Percentiles rank a stretch among this genome's conserved stretches.
phyloP scores from a whole-genome alignment of 1,140 invertebrate genomes.

The Wiebesia pumilae region DNA sequence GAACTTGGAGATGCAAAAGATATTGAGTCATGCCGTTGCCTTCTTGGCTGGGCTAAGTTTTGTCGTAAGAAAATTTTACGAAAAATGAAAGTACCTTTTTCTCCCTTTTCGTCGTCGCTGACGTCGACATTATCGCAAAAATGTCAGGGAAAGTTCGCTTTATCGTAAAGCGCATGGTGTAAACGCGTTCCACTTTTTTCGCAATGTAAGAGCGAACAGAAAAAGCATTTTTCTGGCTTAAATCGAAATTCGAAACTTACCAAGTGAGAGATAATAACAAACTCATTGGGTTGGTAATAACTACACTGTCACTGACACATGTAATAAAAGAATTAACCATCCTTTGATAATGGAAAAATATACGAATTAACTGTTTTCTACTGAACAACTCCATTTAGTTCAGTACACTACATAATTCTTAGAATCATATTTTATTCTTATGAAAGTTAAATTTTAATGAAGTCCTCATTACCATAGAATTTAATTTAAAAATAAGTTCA shows the following conservation, averaged over 20 bases:
- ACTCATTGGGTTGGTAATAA: conserved; percentile 47
- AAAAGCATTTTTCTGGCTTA: neutral
- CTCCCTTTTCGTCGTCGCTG: neutral
- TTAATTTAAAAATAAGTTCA: too few species aligned
- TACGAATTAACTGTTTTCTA: too few species aligned
- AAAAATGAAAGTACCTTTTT: conserved; percentile 20
- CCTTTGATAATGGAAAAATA: too few species aligned
- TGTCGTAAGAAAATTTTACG: conserved; percentile 38
- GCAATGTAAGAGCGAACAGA: neutral
- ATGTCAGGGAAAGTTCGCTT: conserved; percentile 58
- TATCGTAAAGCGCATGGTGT: conserved; percentile 36
- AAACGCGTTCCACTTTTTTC: conserved; percentile 17
- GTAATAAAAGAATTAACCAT: too few species aligned
- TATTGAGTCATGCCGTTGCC: neutral
- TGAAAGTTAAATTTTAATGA: too few species aligned
- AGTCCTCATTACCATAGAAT: too few species aligned
- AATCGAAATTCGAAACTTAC: conserved; percentile 57
- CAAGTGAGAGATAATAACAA: conserved; percentile 65
- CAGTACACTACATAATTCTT: too few species aligned
- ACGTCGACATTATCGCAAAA: conserved; percentile 42
- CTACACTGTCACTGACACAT: neutral
- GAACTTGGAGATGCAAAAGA: conserved; percentile 40
- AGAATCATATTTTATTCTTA: neutral
- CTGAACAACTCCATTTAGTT: too few species aligned
- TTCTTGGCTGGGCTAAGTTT: conserved; percentile 11